phyloP scores from a whole-genome alignment of 2,113 vertebrate species.

The rat (Rattus norvegicus) region GRCr8 NC_086023.1:81135501-81136000 shows the following conservation, averaged over 20 bases:
- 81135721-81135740: background rate
- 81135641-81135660: background rate
- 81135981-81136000: background rate
- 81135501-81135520: background rate
- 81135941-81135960: background rate
- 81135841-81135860: background rate
- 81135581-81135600: background rate
- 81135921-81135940: background rate
- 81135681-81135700: no score
- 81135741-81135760: background rate
- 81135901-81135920: background rate
- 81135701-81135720: background rate
- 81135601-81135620: background rate
- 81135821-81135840: background rate
- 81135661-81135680: background rate
- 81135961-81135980: background rate
- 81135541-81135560: background rate
- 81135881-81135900: background rate
- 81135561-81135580: background rate
- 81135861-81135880: conserved; percentile 23
- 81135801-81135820: background rate
- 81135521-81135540: background rate
- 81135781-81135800: background rate
- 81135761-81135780: background rate
- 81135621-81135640: background rate